Evolutionary conservation across 2,113 vertebrate genomes (phyloP), one percentile per base, ranked within the genome.

Genomic region (Eulacestoma nigropectus): DNA sequence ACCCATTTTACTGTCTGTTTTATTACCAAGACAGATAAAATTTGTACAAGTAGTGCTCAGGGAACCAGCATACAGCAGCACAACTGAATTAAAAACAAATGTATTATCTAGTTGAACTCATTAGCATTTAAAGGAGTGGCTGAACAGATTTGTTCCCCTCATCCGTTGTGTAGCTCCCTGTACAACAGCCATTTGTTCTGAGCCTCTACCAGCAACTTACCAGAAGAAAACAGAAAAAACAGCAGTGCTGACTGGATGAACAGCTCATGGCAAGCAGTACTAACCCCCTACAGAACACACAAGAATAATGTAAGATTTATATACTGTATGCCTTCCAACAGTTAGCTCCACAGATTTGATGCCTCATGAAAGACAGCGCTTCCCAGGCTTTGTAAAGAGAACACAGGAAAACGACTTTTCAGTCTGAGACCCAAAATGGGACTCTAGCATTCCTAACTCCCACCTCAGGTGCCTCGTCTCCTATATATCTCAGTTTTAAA

Each of bases 101-200:
- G 75, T 49, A 87, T 92, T 84, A 89, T 76, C 92, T 95, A 84
- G 77, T 55, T 90, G 79, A 92, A 90, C 69, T 94, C 84, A 93
- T 97, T 94, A 97, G 83, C 94, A 89, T 97, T 95, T 96, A 87
- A 68, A 83, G 93, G 72, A 90, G 97, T 89, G 57, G 84, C 77
- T 93, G 63, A 94, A 88, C 62, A 95, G 83, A 90, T 95, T 96
- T 84, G 70, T 90, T 96, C 69, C n/a, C 22, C 8, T 41, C 49
- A 23, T 69, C 27, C 10, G 0, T 65, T 62, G 33, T 53, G 12
- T 8, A 78, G 70, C 59, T 94, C 72, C 63, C 77, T 77, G 56
- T 60, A 92, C 59, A 79, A 84, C 41, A 95, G 33, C 57, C 72
- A 69, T 88, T 95, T 80, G 26, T 84, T 84, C 87, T 75, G 73